Percentiles rank a stretch among this genome's conserved stretches.
These are phyloP conservation scores for Phalangium opilio DNA, from an alignment of 2,888 invertebrate genomes.

Conservation along the genomic window DNA sequence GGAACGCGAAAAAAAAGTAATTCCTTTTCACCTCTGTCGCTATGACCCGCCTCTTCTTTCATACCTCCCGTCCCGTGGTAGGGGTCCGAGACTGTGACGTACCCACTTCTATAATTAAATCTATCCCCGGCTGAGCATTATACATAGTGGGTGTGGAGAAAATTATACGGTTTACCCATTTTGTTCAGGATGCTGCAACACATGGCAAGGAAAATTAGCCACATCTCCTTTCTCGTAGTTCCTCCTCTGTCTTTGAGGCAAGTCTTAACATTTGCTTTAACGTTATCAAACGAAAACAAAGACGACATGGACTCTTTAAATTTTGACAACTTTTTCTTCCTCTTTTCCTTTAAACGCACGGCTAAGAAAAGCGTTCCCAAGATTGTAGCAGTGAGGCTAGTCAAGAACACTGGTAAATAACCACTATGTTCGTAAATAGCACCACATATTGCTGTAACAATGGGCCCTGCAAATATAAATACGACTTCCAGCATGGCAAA, in stretches of 20 bases:
- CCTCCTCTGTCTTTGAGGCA: constrained; percentile 10
- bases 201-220: constrained; percentile 8
- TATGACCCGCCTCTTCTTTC: no score
- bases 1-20: no score
- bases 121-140: no score
- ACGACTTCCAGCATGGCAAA: constrained; percentile 13
- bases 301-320: constrained; percentile 6
- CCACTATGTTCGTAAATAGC: constrained; percentile 5
- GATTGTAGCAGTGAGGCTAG: neutral
- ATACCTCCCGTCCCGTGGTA: no score
- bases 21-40: no score
- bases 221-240: constrained; percentile 13
- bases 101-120: no score
- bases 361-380: constrained; percentile 6
- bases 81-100: no score
- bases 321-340: constrained; percentile 4
- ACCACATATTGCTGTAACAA: constrained; percentile 9
- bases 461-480: constrained; percentile 12
- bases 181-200: constrained; percentile 8
- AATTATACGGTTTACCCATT: no score
- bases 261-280: constrained; percentile 10
- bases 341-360: constrained; percentile 9
- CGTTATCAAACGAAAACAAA: constrained; percentile 9
- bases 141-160: no score
- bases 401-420: constrained; percentile 7